phyloP scores from a whole-genome alignment of 1,140 invertebrate genomes.

The Hyphantria cunea region DNA sequence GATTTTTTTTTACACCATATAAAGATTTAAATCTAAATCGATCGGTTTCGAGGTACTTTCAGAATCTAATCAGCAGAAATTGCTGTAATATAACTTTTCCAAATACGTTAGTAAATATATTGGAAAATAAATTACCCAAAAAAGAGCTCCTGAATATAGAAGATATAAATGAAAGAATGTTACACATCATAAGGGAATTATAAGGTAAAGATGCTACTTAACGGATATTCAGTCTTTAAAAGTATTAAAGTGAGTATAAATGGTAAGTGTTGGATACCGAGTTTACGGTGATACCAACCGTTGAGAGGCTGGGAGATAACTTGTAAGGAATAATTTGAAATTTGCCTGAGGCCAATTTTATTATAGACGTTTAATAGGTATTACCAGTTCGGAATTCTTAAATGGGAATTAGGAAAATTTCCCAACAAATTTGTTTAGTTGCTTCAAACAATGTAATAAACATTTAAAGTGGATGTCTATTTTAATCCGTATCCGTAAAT shows the following conservation, averaged over 20 bases:
- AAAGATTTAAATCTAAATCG: no score
- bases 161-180: no score
- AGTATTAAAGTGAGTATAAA: conserved; percentile 4
- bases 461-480: neutral
- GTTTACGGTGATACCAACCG: conserved; percentile 17
- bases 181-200: no score
- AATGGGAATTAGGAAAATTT: conserved; percentile 24
- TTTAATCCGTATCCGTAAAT: neutral
- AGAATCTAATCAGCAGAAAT: no score
- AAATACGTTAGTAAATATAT: no score
- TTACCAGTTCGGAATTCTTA: conserved; percentile 29
- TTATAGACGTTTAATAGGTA: conserved; percentile 26
- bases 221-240: no score
- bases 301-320: conserved; percentile 9
- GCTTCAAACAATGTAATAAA: conserved; percentile 12
- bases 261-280: conserved; percentile 11
- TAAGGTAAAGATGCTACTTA: no score
- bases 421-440: conserved; percentile 4
- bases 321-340: conserved; percentile 29
- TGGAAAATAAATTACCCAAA: no score
- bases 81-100: no score
- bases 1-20: no score
- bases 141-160: no score
- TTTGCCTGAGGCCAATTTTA: conserved; percentile 27
- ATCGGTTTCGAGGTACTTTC: no score